These are phyloP conservation scores for Carabus problematicus DNA, from an alignment of 2,888 invertebrate species.

Conservation along the genomic window DNA sequence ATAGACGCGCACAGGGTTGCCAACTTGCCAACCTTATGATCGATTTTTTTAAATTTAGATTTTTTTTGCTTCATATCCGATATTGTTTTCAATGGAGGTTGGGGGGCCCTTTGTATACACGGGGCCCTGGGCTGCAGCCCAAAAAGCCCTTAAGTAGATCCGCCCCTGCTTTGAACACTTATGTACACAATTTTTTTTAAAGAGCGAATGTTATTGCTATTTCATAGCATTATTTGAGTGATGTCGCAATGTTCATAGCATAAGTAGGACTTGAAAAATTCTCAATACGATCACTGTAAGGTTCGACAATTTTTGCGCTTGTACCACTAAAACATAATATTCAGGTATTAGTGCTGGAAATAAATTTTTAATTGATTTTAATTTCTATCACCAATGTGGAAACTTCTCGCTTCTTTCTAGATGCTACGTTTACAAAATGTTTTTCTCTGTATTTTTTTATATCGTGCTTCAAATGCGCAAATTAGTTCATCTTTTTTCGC, in stretches of 20 bases:
- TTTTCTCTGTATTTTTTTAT: too few relatives aligned
- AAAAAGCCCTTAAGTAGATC: slow-evolving; percentile 17
- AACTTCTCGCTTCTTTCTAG: slow-evolving; percentile 36
- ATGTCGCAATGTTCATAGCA: slow-evolving; percentile 34
- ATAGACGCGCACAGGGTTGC: too few relatives aligned
- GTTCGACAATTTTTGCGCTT: too few relatives aligned
- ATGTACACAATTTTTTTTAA: slow-evolving; percentile 29
- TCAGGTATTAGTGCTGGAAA: slow-evolving; percentile 16
- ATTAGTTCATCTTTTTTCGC: too few relatives aligned
- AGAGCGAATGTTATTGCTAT: too few relatives aligned
- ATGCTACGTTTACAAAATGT: slow-evolving; percentile 29
- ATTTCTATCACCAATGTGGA: slow-evolving; percentile 28
- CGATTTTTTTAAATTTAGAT: too few relatives aligned
- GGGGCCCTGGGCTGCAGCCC: slow-evolving; percentile 18
- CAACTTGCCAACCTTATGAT: too few relatives aligned
- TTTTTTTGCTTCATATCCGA: background rate
- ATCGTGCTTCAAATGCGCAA: too few relatives aligned
- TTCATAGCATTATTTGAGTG: slow-evolving; percentile 37
- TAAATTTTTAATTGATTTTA: slow-evolving; percentile 23
- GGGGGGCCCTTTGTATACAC: slow-evolving; percentile 18
- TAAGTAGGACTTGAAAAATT: slow-evolving; percentile 20
- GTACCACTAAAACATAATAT: too few relatives aligned
- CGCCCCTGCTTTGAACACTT: slow-evolving; percentile 20
- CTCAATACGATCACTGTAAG: slow-evolving; percentile 29
- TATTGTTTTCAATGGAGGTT: slow-evolving; percentile 8